Percentiles rank a stretch among this genome's conserved stretches.
Conservation (phyloP, 2,888 invertebrate species). For the Leucophenga montana region DNA sequence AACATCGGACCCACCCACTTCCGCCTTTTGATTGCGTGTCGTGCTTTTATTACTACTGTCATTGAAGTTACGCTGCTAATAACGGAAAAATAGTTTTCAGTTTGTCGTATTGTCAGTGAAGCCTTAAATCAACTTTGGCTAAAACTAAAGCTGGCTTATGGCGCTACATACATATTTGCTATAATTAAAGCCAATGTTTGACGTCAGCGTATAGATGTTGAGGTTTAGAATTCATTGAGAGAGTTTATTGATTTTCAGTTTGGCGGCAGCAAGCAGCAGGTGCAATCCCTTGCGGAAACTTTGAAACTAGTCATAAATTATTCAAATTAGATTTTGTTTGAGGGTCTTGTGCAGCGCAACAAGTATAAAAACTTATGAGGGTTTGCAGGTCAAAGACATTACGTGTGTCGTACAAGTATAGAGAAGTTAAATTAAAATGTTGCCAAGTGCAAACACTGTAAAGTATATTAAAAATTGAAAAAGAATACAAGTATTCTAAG, state of each 20-base stretch:
- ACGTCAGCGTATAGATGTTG: neutral
- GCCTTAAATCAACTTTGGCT: slow-evolving; percentile 1
- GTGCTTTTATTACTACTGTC: neutral
- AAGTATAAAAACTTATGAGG: slow-evolving; percentile 12
- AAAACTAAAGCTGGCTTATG: neutral
- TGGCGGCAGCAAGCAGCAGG: neutral
- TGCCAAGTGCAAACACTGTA: no score
- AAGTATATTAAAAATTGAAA: no score
- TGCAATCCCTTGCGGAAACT: slow-evolving; percentile 4
- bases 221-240: neutral
- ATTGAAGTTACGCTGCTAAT: neutral
- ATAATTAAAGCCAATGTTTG: neutral
- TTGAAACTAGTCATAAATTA: slow-evolving; percentile 7
- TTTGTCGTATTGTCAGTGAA: neutral
- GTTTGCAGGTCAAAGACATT: slow-evolving; percentile 23
- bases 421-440: neutral
- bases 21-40: neutral
- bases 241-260: slow-evolving; percentile 5
- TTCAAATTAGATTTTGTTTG: neutral
- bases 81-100: neutral
- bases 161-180: no score
- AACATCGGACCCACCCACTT: neutral
- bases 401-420: neutral
- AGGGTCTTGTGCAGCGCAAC: neutral
- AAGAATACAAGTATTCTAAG: no score